Conservation (phyloP, 2,888 invertebrate genomes). For the Spodoptera picta region DNA sequence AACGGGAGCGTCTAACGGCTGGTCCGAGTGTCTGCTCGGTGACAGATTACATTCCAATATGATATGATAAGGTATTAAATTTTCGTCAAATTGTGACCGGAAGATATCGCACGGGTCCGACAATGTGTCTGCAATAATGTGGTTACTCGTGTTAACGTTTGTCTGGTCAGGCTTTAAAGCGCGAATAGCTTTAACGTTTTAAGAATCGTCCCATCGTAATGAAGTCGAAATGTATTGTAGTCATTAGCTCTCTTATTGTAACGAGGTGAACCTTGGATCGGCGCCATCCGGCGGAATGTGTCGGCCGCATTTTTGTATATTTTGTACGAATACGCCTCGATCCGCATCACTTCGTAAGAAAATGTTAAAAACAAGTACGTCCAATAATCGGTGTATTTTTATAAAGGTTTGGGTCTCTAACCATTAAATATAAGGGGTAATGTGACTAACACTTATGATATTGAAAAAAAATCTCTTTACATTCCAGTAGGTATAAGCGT, state of each 20-base stretch:
- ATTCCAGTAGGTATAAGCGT: constrained; percentile 82
- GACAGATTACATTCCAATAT: constrained; percentile 57
- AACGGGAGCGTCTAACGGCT: constrained; percentile 31
- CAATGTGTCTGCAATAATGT: constrained; percentile 32
- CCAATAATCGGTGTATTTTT: constrained; percentile 73
- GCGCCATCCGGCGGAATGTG: background rate
- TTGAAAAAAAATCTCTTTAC: constrained; percentile 70
- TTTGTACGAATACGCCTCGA: constrained; percentile 32
- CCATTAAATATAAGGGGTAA: constrained; percentile 81
- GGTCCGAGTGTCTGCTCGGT: constrained; percentile 33
- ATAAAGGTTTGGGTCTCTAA: constrained; percentile 85
- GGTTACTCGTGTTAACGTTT: constrained; percentile 52
- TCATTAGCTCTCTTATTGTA: constrained; percentile 78
- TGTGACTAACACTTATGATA: constrained; percentile 77
- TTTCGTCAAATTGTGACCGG: constrained; percentile 54
- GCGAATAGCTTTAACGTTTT: constrained; percentile 79
- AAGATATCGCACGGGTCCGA: constrained; percentile 47
- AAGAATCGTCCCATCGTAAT: constrained; percentile 81
- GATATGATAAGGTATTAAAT: constrained; percentile 58
- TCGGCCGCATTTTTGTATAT: constrained; percentile 38
- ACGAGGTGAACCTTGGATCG: constrained; percentile 52
- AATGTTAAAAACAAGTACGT: constrained; percentile 61
- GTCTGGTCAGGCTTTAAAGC: constrained; percentile 60
- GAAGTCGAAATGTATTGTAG: constrained; percentile 77
- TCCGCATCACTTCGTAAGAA: constrained; percentile 40